These are phyloP conservation scores for Danio kyathit DNA, from an alignment of 2,797 vertebrate genomes.

Conservation along the genomic window DNA sequence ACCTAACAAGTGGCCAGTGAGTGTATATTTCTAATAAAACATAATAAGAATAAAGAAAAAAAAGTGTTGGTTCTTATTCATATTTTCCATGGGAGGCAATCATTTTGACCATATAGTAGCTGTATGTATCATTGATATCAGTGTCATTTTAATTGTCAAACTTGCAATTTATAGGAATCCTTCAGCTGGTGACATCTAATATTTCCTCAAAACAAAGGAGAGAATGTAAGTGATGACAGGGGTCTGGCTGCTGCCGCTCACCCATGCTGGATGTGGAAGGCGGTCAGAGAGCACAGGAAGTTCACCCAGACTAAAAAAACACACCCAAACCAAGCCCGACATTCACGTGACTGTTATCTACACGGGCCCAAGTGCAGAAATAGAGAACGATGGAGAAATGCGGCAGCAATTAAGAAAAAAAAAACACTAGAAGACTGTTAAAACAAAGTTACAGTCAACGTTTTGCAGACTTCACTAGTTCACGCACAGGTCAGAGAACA, in stretches of 20 bases:
- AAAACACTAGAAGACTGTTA: constrained; percentile 50
- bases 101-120: no score
- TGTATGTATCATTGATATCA: neutral
- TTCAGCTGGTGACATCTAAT: constrained; percentile 44
- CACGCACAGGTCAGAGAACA: constrained; percentile 56
- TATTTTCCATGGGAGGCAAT: no score
- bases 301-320: constrained; percentile 62
- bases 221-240: constrained; percentile 47
- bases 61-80: no score
- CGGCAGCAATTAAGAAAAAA: constrained; percentile 68
- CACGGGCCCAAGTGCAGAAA: constrained; percentile 45
- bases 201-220: constrained; percentile 30
- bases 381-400: constrained; percentile 45
- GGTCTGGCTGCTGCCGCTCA: constrained; percentile 52
- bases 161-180: constrained; percentile 25
- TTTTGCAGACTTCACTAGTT: constrained; percentile 67
- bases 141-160: neutral
- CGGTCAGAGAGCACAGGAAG: constrained; percentile 60
- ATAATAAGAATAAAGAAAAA: no score
- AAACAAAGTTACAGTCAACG: constrained; percentile 55
- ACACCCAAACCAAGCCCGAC: constrained; percentile 47
- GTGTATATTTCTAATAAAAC: no score
- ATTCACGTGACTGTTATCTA: constrained; percentile 45
- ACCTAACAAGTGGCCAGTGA: no score
- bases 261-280: constrained; percentile 54